phyloP scores from a whole-genome alignment of 1,140 invertebrate genomes.

The Lepidostoma basale region DNA sequence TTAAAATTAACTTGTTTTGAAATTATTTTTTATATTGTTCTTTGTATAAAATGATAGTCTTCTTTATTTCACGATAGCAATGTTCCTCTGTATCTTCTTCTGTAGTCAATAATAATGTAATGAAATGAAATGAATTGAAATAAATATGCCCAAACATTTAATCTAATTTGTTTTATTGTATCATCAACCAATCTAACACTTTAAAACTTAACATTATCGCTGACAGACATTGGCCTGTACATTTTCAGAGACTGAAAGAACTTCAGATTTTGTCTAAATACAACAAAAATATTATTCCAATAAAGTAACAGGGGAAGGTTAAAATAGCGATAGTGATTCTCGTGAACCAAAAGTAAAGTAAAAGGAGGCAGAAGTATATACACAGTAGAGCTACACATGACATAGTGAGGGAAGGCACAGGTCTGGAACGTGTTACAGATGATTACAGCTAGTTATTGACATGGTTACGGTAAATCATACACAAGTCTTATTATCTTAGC shows the following conservation, averaged over 20 bases:
- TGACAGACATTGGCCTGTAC: constrained; percentile 45
- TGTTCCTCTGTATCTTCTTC: background rate
- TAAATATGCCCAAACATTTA: constrained; percentile 23
- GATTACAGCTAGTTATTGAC: constrained; percentile 45
- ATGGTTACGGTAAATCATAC: constrained; percentile 37
- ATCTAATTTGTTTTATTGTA: constrained; percentile 40
- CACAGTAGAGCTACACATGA: background rate
- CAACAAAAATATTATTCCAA: background rate
- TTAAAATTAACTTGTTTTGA: background rate
- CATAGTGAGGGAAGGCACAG: constrained; percentile 42
- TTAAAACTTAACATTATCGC: constrained; percentile 41
- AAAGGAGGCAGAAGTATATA: background rate
- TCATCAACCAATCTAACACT: constrained; percentile 43
- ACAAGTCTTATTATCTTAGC: constrained; percentile 40
- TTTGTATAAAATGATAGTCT: constrained; percentile 11
- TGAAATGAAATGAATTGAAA: constrained; percentile 8
- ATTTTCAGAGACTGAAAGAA: constrained; percentile 38
- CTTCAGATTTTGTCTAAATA: constrained; percentile 37
- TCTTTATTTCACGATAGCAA: no score
- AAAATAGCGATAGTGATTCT: background rate
- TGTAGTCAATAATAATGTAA: constrained; percentile 24
- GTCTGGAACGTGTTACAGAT: constrained; percentile 40
- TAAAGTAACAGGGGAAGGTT: no score
- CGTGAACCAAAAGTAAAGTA: background rate
- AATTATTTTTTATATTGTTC: background rate